These are phyloP conservation scores for Origma solitaria DNA, from an alignment of 2,113 vertebrate species.

Conservation along the genomic window DNA sequence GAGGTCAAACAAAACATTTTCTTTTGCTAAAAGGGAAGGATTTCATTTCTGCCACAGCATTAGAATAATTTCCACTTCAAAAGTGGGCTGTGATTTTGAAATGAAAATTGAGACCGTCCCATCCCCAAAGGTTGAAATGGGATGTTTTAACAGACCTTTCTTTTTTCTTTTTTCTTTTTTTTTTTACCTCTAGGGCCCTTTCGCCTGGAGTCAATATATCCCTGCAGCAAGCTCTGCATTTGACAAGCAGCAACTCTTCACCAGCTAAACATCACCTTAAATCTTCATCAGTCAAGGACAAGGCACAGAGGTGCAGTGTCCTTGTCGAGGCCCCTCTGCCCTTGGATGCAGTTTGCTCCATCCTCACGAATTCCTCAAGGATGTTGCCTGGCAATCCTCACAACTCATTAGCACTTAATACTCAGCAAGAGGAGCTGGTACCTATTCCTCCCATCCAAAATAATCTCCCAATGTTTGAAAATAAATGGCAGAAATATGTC, in stretches of 20 bases:
- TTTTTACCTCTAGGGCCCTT: neutral
- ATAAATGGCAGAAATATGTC: conserved; percentile 50
- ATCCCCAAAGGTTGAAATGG: neutral
- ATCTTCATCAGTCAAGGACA: neutral
- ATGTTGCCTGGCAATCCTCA: neutral
- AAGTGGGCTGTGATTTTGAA: conserved; percentile 18
- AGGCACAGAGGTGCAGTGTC: neutral
- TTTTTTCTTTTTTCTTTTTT: neutral
- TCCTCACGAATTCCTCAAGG: neutral
- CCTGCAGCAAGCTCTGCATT: neutral
- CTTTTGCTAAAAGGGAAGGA: neutral
- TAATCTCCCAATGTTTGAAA: conserved; percentile 46
- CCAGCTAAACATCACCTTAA: neutral
- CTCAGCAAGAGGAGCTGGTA: neutral
- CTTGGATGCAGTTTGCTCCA: neutral
- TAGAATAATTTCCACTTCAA: conserved; percentile 29
- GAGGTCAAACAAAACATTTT: neutral
- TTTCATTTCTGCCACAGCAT: neutral
- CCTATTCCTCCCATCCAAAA: conserved; percentile 11
- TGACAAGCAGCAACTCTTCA: neutral
- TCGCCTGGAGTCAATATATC: neutral
- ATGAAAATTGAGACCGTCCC: neutral
- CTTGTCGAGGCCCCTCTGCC: neutral
- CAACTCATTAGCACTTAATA: conserved; percentile 3
- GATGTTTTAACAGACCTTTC: neutral